Evolutionary conservation across 2,113 vertebrate species (phyloP).

Genomic region (Zootoca vivipara): DNA sequence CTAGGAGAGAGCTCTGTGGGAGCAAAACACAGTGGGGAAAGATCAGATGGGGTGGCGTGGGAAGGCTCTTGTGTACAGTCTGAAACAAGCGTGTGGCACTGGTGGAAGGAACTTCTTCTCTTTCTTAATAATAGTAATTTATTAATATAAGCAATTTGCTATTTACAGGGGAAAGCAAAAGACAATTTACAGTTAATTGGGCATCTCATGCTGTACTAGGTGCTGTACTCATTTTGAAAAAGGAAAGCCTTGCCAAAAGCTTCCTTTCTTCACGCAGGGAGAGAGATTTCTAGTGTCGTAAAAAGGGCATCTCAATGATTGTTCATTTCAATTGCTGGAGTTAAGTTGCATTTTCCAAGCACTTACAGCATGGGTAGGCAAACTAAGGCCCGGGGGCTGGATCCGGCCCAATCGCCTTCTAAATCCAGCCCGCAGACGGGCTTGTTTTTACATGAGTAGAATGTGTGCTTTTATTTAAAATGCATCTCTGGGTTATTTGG

Average conservation of each 20-base stretch:
- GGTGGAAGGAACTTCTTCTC: neutral
- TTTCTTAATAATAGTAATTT: neutral
- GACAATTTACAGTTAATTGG: too few species aligned
- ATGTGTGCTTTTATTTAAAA: too few species aligned
- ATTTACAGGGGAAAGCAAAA: neutral
- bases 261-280: neutral
- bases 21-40: too few species aligned
- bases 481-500: too few species aligned
- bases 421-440: too few species aligned
- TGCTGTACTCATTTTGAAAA: neutral
- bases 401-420: too few species aligned
- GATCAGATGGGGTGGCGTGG: rapidly evolving
- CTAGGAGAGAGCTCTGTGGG: rapidly evolving
- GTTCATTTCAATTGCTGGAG: too few species aligned
- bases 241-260: neutral
- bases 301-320: neutral
- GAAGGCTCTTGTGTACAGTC: neutral
- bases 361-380: too few species aligned
- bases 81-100: neutral
- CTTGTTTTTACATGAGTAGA: too few species aligned
- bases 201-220: neutral
- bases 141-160: neutral
- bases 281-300: neutral
- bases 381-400: too few species aligned
- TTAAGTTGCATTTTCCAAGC: neutral